A percentile compares a stretch with the other conserved stretches of the same genome.
Evolutionary conservation across 2,888 invertebrate species (phyloP).

Genomic region (Hermaeophaga mercurialis): DNA sequence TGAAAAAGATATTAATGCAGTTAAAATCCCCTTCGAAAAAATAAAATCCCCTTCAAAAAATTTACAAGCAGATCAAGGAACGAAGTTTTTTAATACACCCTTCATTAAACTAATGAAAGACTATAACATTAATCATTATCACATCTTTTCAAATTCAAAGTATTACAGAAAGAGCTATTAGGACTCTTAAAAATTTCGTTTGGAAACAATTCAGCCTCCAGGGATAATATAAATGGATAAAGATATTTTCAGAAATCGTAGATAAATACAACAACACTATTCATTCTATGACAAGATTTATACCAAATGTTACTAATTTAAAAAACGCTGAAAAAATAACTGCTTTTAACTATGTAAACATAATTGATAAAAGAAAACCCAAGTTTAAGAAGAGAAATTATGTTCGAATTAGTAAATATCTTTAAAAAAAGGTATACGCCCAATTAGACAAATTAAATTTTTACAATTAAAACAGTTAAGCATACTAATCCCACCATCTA

Average conservation of each 20-base stretch:
- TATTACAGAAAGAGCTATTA: conserved; percentile 28
- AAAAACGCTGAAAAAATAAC: conserved; percentile 19
- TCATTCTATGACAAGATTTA: conserved; percentile 23
- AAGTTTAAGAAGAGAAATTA: conserved; percentile 30
- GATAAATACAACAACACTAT: conserved; percentile 22
- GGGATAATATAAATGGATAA: conserved; percentile 38
- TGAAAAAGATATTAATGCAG: conserved; percentile 17
- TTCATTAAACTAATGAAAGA: conserved; percentile 42
- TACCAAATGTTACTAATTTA: conserved; percentile 19
- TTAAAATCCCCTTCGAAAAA: too few species aligned
- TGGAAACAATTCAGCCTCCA: conserved; percentile 38
- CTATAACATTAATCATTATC: too few species aligned
- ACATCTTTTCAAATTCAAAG: conserved; percentile 33
- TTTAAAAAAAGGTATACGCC: conserved; percentile 50
- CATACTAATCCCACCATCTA: conserved; percentile 46
- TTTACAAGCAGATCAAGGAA: conserved; percentile 19
- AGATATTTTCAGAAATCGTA: conserved; percentile 25
- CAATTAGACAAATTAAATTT: too few species aligned
- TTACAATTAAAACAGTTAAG: conserved; percentile 43
- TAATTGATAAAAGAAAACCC: conserved; percentile 22
- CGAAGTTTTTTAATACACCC: conserved; percentile 46
- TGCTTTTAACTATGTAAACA: conserved; percentile 25
- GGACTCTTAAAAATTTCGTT: conserved; percentile 34
- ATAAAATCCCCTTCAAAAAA: background rate
- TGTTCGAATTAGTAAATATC: conserved; percentile 47